Evolutionary conservation across 2,113 vertebrate species (phyloP).

Genomic region (Irena cyanogastra): DNA sequence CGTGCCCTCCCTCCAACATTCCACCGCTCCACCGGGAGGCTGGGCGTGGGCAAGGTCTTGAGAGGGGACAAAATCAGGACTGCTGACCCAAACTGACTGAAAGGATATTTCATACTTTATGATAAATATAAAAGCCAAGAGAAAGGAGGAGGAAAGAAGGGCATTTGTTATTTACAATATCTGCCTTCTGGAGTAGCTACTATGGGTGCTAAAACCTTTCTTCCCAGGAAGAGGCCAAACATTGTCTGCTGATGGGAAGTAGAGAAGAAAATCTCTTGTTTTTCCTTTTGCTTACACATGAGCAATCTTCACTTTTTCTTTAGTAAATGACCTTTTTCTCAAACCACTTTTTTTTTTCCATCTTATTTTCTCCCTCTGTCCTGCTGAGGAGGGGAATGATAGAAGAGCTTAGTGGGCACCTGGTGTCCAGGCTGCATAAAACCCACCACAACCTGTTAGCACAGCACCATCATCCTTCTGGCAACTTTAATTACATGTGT

Average conservation of each 20-base stretch:
- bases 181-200: background rate
- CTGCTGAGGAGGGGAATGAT: background rate
- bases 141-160: background rate
- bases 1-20: fast-evolving
- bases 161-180: background rate
- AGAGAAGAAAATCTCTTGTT: background rate
- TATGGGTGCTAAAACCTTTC: background rate
- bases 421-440: background rate
- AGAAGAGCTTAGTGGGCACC: background rate
- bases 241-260: background rate
- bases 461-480: background rate
- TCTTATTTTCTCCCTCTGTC: background rate
- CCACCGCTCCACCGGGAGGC: fast-evolving
- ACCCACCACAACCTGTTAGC: background rate
- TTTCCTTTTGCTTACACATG: background rate
- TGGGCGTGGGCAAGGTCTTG: background rate
- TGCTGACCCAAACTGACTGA: background rate
- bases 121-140: background rate
- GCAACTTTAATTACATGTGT: background rate
- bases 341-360: background rate
- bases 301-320: background rate
- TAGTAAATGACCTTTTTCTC: background rate
- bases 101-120: background rate
- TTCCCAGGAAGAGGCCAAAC: background rate
- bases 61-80: background rate